Conservation (phyloP, 64 coral and sea anemone species). For the Trachythela sp. region DNA sequence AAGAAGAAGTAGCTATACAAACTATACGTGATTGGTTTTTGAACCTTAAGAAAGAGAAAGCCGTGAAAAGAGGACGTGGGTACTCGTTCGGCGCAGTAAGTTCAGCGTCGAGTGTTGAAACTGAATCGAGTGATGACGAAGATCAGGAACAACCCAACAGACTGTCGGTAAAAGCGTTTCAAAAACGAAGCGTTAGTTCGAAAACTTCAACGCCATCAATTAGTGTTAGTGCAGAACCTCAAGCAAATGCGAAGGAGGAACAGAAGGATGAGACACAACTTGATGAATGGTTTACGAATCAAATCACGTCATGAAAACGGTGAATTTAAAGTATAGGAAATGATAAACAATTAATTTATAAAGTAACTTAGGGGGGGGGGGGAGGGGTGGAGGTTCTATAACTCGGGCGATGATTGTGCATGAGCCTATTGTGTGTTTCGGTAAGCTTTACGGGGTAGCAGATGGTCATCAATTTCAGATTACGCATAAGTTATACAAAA, state of each 20-base stretch:
- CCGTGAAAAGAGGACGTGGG: neutral
- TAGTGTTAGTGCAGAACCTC: neutral
- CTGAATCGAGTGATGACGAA: neutral
- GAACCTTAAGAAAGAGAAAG: conserved; percentile 64
- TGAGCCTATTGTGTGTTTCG: neutral
- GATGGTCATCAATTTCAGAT: too few relatives aligned
- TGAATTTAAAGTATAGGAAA: neutral
- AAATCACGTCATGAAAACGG: neutral
- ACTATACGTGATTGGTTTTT: conserved; percentile 95
- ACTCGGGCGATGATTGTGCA: neutral
- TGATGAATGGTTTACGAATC: conserved; percentile 10
- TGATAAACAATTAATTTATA: neutral
- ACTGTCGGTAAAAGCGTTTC: conserved; percentile 14
- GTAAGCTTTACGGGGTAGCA: neutral
- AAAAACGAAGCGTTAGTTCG: neutral
- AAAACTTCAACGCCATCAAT: neutral
- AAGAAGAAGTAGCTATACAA: conserved; percentile 94
- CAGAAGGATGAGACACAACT: neutral
- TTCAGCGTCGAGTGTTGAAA: conserved; percentile 12
- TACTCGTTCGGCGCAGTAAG: neutral
- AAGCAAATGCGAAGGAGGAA: neutral
- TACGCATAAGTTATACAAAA: too few relatives aligned
- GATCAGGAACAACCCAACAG: neutral
- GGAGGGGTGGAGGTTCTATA: neutral
- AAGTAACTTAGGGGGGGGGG: neutral